A percentile compares a stretch with the other conserved stretches of the same genome.
phyloP scores from a whole-genome alignment of 2,113 vertebrate species.

The Peromyscus polionotus region DNA sequence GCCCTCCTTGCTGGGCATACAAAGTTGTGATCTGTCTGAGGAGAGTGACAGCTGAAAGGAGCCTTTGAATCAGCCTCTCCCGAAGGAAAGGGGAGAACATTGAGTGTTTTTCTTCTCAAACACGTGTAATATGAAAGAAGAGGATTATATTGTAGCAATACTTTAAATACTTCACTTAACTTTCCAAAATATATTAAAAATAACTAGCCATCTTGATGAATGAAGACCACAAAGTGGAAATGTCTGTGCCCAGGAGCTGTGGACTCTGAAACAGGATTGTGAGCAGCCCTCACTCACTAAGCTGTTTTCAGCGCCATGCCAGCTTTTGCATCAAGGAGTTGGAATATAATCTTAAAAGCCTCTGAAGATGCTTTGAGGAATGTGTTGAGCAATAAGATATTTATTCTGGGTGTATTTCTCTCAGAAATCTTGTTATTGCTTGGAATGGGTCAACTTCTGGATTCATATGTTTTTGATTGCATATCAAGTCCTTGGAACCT shows the following conservation, averaged over 20 bases:
- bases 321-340: slow-evolving; percentile 41
- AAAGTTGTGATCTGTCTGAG: not conserved
- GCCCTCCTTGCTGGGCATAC: too few species aligned
- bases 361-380: slow-evolving; percentile 68
- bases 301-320: slow-evolving; percentile 34
- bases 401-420: slow-evolving; percentile 52
- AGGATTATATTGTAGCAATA: not conserved
- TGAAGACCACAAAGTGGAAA: not conserved
- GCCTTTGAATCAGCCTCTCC: not conserved
- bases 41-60: not conserved
- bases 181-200: slow-evolving; percentile 44
- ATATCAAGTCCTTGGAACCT: slow-evolving; percentile 42
- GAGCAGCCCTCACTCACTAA: not conserved
- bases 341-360: slow-evolving; percentile 58
- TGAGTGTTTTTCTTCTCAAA: not conserved
- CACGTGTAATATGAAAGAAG: not conserved
- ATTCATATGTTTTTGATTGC: slow-evolving; percentile 51
- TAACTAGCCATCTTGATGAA: not conserved
- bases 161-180: slow-evolving; percentile 13
- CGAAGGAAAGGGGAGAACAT: not conserved
- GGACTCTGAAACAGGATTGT: not conserved
- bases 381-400: slow-evolving; percentile 51
- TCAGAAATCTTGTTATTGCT: slow-evolving; percentile 62
- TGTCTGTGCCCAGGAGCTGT: not conserved
- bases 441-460: slow-evolving; percentile 46